Conservation (phyloP, 2,113 vertebrate genomes). For the Forbesichthys agassizii region DNA sequence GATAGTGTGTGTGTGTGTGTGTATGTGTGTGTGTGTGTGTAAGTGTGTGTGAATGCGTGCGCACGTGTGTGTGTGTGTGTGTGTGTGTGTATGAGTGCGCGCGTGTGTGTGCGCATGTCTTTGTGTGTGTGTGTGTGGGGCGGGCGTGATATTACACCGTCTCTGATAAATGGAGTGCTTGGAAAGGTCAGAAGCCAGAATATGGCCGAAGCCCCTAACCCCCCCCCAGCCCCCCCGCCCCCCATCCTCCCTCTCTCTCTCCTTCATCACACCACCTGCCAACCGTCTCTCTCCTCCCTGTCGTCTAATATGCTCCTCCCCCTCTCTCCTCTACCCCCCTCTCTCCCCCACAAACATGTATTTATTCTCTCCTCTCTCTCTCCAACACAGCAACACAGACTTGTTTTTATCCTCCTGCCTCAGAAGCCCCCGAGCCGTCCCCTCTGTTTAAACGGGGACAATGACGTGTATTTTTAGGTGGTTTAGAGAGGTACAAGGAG, state of each 20-base stretch:
- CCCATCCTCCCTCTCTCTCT: not conserved
- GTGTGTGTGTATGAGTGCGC: not conserved
- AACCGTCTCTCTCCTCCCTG: not conserved
- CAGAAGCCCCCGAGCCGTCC: too few relatives aligned
- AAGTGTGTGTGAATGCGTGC: too few relatives aligned
- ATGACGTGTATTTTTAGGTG: too few relatives aligned
- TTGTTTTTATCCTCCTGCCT: too few relatives aligned
- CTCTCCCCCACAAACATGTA: not conserved
- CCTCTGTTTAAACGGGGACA: too few relatives aligned
- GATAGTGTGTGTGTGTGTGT: slow-evolving; percentile 14
- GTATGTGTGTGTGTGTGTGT: not conserved
- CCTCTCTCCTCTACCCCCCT: not conserved
- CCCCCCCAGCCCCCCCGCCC: not conserved
- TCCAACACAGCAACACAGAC: not conserved
- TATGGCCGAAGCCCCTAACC: not conserved
- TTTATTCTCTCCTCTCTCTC: not conserved
- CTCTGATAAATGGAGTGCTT: slow-evolving; percentile 26
- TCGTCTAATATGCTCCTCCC: not conserved
- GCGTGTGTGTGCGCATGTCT: not conserved
- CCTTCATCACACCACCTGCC: not conserved
- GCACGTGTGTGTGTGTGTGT: not conserved
- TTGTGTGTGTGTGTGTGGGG: not conserved
- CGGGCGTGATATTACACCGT: slow-evolving; percentile 4
- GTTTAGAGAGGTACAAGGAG: not conserved
- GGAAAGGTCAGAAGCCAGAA: slow-evolving; percentile 43